Evolutionary conservation across 2,113 vertebrate genomes (phyloP), one percentile per base, ranked within the genome.

Genomic region (Anarhynchus alexandrinus): DNA sequence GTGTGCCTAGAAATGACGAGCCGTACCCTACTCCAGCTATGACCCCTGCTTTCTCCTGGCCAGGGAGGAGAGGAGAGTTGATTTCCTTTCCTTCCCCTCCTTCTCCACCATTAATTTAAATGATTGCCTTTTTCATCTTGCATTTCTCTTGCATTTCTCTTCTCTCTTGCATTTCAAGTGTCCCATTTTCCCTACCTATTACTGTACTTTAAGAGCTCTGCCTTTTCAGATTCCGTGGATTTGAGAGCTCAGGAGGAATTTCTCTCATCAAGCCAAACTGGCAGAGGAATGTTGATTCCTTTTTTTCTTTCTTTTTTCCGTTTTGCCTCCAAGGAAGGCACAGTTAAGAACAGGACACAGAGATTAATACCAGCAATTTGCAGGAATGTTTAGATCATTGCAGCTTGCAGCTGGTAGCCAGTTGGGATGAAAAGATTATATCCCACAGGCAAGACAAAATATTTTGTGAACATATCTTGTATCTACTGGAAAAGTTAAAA

Each of bases 311-410:
- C 15, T 4, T 55, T 25, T 26, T 45, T 8, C 30, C 13, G 7
- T 76, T 93, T 85, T 92, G 52, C 93, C 89, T 95, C 77, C 73
- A 43, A 94, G 95, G 93, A 93, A 82, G 61, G 59, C 52, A 57
- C 51, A 84, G 83, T 74, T 74, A 95, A 59, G 69, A 96, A 77
- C 69, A 95, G 84, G 93, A 94, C 91, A 79, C 34, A 29, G 70
- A 96, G 89, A 96, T 96, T 94, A 82, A 96, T 91, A 91, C 76
- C 78, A 93, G 78, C 83, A 93, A 94, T 94, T 82, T 96, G 91
- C 61, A 79, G 84, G 84, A 93, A 95, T 65, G 84, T 91, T 96
- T 76, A 91, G 89, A 94, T 91, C 73, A 57, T 6, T 72, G 73
- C 65, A 73, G 66, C 66, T 82, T 82, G 88, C 76, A 91, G 91